These are phyloP conservation scores for Papilio gigon DNA, from an alignment of 2,888 invertebrate genomes.

Conservation along the genomic window DNA sequence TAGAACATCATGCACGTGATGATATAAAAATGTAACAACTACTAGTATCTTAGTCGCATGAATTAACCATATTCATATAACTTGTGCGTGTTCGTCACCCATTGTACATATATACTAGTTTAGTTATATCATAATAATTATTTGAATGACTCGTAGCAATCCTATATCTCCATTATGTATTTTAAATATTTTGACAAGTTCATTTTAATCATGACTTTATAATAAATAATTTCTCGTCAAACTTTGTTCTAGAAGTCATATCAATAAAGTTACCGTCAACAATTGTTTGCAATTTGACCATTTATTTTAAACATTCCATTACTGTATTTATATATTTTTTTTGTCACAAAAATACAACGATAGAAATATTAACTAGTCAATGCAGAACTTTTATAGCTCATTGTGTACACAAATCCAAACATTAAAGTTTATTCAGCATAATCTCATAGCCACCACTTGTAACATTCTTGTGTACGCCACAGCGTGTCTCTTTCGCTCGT, in stretches of 20 bases:
- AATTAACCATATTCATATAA: constrained; percentile 19
- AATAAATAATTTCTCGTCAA: constrained; percentile 1
- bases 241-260: not conserved
- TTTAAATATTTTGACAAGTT: not conserved
- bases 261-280: constrained; percentile 3
- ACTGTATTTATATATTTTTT: not conserved
- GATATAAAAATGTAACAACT: constrained; percentile 2
- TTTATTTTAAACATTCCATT: constrained; percentile 12
- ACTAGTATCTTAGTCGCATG: constrained; percentile 30
- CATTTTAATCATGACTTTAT: constrained; percentile 2
- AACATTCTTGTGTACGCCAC: not conserved
- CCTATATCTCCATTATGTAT: constrained; percentile 12
- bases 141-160: constrained; percentile 11
- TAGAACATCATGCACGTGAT: not conserved
- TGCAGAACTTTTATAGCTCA: not conserved
- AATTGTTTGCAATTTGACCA: constrained; percentile 3
- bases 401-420: constrained; percentile 15
- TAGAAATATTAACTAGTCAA: constrained; percentile 28
- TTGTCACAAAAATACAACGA: constrained; percentile 28
- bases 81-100: constrained; percentile 1
- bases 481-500: not conserved
- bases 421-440: not conserved
- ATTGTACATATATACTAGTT: constrained; percentile 36
- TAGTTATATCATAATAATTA: constrained; percentile 18
- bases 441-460: not conserved